Evolutionary conservation across 2,113 vertebrate genomes (phyloP), one percentile per base, ranked within the genome.

Genomic region (Strix uralensis): DNA sequence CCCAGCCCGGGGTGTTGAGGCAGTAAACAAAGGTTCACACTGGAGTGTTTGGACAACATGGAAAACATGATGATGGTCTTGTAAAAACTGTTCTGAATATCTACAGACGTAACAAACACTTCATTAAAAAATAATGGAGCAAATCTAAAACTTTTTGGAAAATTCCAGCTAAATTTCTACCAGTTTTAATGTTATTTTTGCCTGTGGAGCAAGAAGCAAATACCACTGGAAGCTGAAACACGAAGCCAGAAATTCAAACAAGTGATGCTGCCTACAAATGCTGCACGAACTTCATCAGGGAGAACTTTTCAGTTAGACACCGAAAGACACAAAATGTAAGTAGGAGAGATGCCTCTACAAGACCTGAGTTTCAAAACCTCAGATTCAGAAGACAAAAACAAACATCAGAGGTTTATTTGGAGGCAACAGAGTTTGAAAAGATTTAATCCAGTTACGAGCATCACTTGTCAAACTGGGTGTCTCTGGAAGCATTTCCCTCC

Each of bases 281-380:
- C n/a, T 30, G 34, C 13, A 5, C 1, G 3, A 29, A 17, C 69
- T 67, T 11, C 15, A 16, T 10, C 47, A 26, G 70, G 69, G 40
- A 44, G 23, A 44, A 65, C 34, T 63, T 47, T 55, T 13, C 17
- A 21, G 10, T 10, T 4, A 59, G 27, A 19, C 5, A 36, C 2
- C 29, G 21, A n/a, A 73, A 70, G 8, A 7, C 20, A 23, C 49
- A 27, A 65, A 69, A 61, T 0, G 0, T 2, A n/a, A 44, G 29
- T 12, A 42, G 44, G 26, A 54, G 10, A 36, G 22, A 30, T 7
- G 7, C 11, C 21, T 40, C 70, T 44, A 19, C 36, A 38, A 27
- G 52, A 30, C 9, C 70, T 2, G 25, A 42, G 34, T 9, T 8
- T 47, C 63, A 23, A 78, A 78, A 8, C 32, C 32, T n/a, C 44